These are phyloP conservation scores for Pinctada fucata DNA, from an alignment of 2,888 invertebrate species.

Conservation along the genomic window DNA sequence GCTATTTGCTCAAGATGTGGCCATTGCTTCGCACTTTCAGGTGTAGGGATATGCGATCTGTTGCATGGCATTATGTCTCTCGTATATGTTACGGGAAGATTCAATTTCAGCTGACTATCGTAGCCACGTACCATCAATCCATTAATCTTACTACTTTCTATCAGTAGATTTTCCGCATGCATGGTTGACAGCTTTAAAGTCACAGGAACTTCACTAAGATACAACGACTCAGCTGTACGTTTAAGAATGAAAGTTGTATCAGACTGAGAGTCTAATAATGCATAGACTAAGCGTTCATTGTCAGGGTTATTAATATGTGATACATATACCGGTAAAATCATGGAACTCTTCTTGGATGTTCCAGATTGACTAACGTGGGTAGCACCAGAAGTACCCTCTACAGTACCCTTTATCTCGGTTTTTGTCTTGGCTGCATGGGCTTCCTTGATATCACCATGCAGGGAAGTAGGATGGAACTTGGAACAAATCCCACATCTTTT, in stretches of 20 bases:
- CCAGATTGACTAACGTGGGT: constrained; percentile 13
- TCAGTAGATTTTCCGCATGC: constrained; percentile 25
- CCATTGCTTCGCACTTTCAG: constrained; percentile 35
- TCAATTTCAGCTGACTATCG: constrained; percentile 12
- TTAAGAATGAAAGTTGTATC: constrained; percentile 50
- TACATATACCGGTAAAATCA: constrained; percentile 51
- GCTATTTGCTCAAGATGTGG: constrained; percentile 34
- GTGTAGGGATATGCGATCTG: constrained; percentile 40
- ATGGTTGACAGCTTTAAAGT: constrained; percentile 45
- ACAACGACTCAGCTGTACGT: constrained; percentile 32
- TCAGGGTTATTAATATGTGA: constrained; percentile 42
- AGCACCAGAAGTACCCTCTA: background rate
- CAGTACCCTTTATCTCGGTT: background rate
- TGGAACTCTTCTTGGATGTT: constrained; percentile 25
- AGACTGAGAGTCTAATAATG: constrained; percentile 51
- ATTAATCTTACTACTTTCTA: constrained; percentile 22
- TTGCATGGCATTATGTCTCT: constrained; percentile 44
- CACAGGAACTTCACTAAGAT: constrained; percentile 17
- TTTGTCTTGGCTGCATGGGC: background rate
- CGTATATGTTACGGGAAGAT: constrained; percentile 28
- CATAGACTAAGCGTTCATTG: constrained; percentile 48
- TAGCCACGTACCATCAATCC: constrained; percentile 36
- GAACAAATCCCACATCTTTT: constrained; percentile 40
- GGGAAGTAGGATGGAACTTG: constrained; percentile 45
- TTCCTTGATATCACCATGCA: constrained; percentile 37